phyloP scores from a whole-genome alignment of 2,797 vertebrate species.

The Momotus momota region DNA sequence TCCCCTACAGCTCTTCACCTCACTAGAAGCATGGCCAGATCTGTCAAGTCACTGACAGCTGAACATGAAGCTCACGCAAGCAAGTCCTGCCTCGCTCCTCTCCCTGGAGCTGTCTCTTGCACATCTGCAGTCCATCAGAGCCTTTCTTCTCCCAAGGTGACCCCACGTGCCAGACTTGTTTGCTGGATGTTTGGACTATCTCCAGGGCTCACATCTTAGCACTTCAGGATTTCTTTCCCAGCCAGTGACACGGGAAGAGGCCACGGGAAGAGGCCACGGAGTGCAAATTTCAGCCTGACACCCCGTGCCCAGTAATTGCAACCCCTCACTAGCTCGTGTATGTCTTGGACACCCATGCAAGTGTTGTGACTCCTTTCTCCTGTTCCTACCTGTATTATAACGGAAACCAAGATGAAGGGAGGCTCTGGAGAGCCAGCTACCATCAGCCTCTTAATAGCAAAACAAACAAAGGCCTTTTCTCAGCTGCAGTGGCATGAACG shows the following conservation, averaged over 20 bases:
- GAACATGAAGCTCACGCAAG: neutral
- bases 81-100: neutral
- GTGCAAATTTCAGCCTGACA: neutral
- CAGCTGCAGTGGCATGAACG: neutral
- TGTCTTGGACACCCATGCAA: neutral
- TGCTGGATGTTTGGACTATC: neutral
- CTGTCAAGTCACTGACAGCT: neutral
- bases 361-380: neutral
- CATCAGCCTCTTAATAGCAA: neutral
- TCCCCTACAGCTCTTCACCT: neutral
- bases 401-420: neutral
- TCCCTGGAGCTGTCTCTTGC: neutral
- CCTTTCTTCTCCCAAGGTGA: neutral
- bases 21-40: neutral
- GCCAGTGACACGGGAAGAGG: neutral
- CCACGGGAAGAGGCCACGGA: neutral
- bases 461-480: slow-evolving; percentile 36
- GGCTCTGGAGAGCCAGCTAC: neutral
- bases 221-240: neutral
- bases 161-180: neutral
- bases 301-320: rapidly evolving
- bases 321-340: neutral
- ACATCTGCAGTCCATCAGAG: neutral
- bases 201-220: neutral
- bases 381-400: neutral